These are phyloP conservation scores for Aulostomus chinensis DNA, from an alignment of 2,797 vertebrate genomes.

Conservation along the genomic window DNA sequence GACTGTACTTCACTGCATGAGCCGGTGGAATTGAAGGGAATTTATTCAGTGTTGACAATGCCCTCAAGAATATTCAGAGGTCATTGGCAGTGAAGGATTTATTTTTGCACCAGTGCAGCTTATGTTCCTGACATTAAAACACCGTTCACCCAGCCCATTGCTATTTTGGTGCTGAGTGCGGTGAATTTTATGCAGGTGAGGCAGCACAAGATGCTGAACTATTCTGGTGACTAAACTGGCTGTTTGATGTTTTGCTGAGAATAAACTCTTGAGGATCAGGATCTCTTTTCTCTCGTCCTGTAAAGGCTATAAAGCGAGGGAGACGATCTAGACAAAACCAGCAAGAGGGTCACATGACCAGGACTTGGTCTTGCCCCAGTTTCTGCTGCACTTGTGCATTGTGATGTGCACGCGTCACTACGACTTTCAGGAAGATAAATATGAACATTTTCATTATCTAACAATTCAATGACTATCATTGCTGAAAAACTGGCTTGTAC, in stretches of 20 bases:
- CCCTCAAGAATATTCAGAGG: slow-evolving; percentile 27
- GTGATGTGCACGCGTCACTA: slow-evolving; percentile 7
- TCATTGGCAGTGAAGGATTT: slow-evolving; percentile 5
- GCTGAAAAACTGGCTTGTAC: no score
- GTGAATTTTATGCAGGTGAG: slow-evolving; percentile 28
- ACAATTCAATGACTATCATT: no score
- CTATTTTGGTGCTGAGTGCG: neutral
- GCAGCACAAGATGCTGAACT: slow-evolving; percentile 20
- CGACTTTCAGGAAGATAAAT: no score
- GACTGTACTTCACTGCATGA: slow-evolving; percentile 2
- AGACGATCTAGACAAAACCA: neutral
- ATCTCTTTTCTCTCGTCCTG: slow-evolving; percentile 3
- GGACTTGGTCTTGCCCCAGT: neutral
- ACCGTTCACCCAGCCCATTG: neutral
- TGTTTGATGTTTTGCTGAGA: slow-evolving; percentile 33
- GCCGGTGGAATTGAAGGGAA: slow-evolving; percentile 9
- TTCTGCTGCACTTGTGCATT: slow-evolving; percentile 8
- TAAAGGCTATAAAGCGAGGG: slow-evolving; percentile 3
- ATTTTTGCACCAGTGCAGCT: slow-evolving; percentile 12
- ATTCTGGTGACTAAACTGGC: slow-evolving; percentile 22
- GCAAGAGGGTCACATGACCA: neutral
- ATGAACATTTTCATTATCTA: no score
- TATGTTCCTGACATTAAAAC: slow-evolving; percentile 34
- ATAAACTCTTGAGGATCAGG: slow-evolving; percentile 21
- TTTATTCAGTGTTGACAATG: slow-evolving; percentile 1